Evolutionary conservation across 1,140 invertebrate species (phyloP), one percentile per base, ranked within the genome.

Genomic region (Macrobrachium nipponense): DNA sequence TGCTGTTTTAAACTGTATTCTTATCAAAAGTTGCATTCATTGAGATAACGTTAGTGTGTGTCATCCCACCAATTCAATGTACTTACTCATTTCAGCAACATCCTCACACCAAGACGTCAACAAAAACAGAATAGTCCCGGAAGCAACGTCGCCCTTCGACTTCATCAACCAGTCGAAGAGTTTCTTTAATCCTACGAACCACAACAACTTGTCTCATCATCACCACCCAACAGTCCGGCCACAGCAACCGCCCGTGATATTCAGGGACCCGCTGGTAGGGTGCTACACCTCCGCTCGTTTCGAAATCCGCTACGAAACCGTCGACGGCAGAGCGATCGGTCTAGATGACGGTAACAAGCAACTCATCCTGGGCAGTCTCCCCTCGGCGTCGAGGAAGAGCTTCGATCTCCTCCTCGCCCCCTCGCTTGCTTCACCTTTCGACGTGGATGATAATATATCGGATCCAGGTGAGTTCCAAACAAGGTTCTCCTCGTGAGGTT

Each of bases 231-330:
- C 51, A 51, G 51, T 51, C 12, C 51, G 8, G 51, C 51, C 17
- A n/a, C 44, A 12, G 51, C 73, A 76, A 17, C 44, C 73, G 12
- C 2, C 10, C 2, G 8, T 76, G 44, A 17, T 27, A 58, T 20
- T 58, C 51, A 76, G 18, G 7, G 44, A 76, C n/a, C 20, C 73
- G 23, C 44, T 18, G 11, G 15, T 76, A 23, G 44, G 12, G 11
- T 76, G 73, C 59, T 44, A 76, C 8, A 23, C 73, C 23, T 15
- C 73, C 18, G 73, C 73, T 17, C 73, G 44, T 11, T 79, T 66
- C 44, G 77, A 79, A 64, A 36, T 66, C 27, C 77, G 5, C 44
- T 79, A 66, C 36, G 77, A 79, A 43, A 64, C 61, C n/a, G 7
- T 64, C 15, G 73, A 76, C 18, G n/a, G 23, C 73, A 79, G 60